These are phyloP conservation scores for Daphoenositta chrysoptera DNA, from an alignment of 2,113 vertebrate species.

Conservation along the genomic window DNA sequence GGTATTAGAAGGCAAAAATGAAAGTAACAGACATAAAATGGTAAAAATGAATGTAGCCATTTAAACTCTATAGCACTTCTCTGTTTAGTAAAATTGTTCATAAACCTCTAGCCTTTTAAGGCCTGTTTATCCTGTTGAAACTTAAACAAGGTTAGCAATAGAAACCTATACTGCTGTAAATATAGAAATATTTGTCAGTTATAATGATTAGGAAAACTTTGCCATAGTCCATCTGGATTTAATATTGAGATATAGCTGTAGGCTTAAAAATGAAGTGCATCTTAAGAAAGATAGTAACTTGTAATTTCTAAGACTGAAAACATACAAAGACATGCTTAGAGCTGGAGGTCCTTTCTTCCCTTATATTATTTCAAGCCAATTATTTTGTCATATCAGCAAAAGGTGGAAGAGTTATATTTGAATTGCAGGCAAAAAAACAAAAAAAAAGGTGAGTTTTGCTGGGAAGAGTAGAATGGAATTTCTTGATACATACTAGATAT, in stretches of 20 bases:
- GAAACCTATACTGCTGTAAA: neutral
- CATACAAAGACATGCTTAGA: neutral
- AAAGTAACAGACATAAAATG: neutral
- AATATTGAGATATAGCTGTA: neutral
- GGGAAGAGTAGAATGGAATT: neutral
- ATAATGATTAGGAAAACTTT: neutral
- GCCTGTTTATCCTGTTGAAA: neutral
- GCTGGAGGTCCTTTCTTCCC: neutral
- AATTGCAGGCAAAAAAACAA: neutral
- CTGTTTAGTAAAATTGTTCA: neutral
- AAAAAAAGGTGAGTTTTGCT: neutral
- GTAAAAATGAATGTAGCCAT: neutral
- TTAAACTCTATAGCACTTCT: neutral
- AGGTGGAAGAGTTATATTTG: neutral
- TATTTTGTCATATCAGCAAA: neutral
- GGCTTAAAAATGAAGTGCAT: neutral
- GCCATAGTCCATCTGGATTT: neutral
- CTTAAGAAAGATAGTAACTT: neutral
- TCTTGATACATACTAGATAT: neutral
- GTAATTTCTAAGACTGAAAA: neutral
- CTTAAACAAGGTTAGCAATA: neutral
- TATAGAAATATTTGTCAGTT: neutral
- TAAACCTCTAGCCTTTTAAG: neutral
- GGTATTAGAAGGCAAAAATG: neutral
- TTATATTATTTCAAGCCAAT: neutral